Percentiles rank a stretch among this genome's conserved stretches.
Evolutionary conservation across 2,888 invertebrate species (phyloP).

Genomic region (Aporophyla lueneburgensis): DNA sequence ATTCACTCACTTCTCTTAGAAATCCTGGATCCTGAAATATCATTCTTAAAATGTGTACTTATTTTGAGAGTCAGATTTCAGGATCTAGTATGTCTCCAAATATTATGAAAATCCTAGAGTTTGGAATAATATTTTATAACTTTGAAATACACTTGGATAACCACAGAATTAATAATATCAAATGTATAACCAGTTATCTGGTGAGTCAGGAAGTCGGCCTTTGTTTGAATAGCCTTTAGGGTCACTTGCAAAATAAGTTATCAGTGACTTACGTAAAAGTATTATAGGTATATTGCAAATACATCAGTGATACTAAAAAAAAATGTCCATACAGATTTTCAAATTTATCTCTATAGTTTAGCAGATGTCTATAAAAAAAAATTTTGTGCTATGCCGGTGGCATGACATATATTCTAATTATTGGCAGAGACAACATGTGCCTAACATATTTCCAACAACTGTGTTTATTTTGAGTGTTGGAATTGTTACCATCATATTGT

Average conservation of each 20-base stretch:
- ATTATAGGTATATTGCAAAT: neutral
- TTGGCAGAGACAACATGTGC: conserved; percentile 58
- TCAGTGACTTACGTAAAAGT: conserved; percentile 11
- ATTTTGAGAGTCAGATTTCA: neutral
- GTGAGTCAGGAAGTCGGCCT: conserved; percentile 24
- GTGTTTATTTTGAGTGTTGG: conserved; percentile 44
- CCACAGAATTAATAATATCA: neutral
- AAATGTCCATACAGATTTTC: neutral
- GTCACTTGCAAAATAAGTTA: conserved; percentile 23
- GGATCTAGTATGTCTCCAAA: no score
- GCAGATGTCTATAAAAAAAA: conserved; percentile 33
- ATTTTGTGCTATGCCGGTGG: conserved; percentile 12
- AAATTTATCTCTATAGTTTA: neutral
- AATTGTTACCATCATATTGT: conserved; percentile 23
- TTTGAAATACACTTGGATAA: conserved; percentile 7
- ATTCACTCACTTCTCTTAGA: neutral
- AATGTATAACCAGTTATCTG: neutral
- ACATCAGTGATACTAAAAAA: neutral
- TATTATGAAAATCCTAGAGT: neutral
- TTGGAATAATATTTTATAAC: neutral
- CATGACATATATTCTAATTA: conserved; percentile 51
- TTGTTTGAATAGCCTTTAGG: conserved; percentile 17
- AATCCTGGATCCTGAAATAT: neutral
- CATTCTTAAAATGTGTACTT: neutral
- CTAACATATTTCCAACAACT: conserved; percentile 58